phyloP scores from a whole-genome alignment of 2,888 invertebrate genomes.

The Sepioteuthis lessoniana region DNA sequence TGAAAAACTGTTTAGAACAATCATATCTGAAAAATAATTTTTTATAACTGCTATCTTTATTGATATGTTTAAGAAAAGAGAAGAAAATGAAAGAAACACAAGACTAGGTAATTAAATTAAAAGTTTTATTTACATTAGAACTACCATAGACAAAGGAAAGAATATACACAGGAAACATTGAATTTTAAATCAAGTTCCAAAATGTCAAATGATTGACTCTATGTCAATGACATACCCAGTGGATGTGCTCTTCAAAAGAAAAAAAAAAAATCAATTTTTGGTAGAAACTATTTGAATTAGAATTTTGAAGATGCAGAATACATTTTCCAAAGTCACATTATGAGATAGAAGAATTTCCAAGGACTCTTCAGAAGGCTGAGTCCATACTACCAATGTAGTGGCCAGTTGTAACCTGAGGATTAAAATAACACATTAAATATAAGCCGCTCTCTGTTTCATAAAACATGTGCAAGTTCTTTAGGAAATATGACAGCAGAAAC shows the following conservation, averaged over 20 bases:
- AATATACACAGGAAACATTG: slow-evolving; percentile 23
- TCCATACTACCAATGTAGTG: slow-evolving; percentile 4
- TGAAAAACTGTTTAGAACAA: too few relatives aligned
- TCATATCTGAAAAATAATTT: too few relatives aligned
- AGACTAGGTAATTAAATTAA: slow-evolving; percentile 12
- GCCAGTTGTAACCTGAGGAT: slow-evolving; percentile 20
- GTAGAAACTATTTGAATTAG: slow-evolving; percentile 33
- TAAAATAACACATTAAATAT: slow-evolving; percentile 33
- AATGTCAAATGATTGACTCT: slow-evolving; percentile 3
- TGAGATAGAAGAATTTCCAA: slow-evolving; percentile 33
- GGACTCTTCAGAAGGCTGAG: background rate
- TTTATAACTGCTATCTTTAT: too few relatives aligned
- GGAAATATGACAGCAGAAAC: background rate
- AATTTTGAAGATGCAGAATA: slow-evolving; percentile 33
- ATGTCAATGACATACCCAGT: slow-evolving; percentile 25
- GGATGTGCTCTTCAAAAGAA: slow-evolving; percentile 1
- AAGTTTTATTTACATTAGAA: slow-evolving; percentile 33
- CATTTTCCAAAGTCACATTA: slow-evolving; percentile 33
- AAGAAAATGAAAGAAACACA: background rate
- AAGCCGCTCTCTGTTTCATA: slow-evolving; percentile 17
- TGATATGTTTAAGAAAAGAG: background rate
- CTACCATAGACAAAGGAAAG: slow-evolving; percentile 33
- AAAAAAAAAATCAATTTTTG: slow-evolving; percentile 6
- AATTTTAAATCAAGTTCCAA: slow-evolving; percentile 15
- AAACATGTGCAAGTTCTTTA: background rate